These are phyloP conservation scores for Horisme vitalbata DNA, from an alignment of 2,888 invertebrate genomes.

Conservation along the genomic window DNA sequence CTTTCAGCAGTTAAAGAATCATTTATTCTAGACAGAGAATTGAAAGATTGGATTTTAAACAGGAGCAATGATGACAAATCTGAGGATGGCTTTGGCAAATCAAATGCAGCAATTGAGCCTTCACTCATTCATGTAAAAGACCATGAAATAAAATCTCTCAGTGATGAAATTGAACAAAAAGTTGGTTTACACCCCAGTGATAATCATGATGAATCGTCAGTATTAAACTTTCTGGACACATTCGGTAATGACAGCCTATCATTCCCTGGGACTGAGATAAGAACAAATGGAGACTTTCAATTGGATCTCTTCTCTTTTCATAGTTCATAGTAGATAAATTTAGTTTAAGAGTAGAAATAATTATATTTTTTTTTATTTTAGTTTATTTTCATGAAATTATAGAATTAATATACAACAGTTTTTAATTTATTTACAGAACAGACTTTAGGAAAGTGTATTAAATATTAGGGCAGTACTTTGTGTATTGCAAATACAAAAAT, in stretches of 20 bases:
- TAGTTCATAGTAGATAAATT: constrained; percentile 47
- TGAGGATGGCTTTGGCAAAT: constrained; percentile 57
- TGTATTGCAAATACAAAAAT: no score
- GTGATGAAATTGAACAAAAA: constrained; percentile 34
- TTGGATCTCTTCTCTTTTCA: constrained; percentile 73
- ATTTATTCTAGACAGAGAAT: constrained; percentile 46
- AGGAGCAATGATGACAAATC: constrained; percentile 52
- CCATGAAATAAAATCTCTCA: constrained; percentile 34
- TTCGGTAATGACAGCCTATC: constrained; percentile 64
- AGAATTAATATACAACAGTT: constrained; percentile 33
- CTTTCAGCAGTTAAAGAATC: constrained; percentile 52
- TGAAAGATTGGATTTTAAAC: constrained; percentile 60
- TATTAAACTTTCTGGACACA: constrained; percentile 71
- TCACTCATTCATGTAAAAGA: constrained; percentile 57
- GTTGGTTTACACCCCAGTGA: constrained; percentile 27
- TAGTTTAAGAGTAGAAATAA: constrained; percentile 32
- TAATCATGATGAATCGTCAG: constrained; percentile 59
- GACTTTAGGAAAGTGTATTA: background rate
- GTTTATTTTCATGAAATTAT: constrained; percentile 42
- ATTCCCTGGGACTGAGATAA: constrained; percentile 70
- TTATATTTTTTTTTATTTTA: constrained; percentile 31
- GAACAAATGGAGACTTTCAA: constrained; percentile 71
- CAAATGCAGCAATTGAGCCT: constrained; percentile 57
- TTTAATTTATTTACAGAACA: constrained; percentile 23
- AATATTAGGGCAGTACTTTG: no score